Base-by-base conservation (phyloP, 2,113 vertebrate species). In the Falcunculus frontatus region DNA sequence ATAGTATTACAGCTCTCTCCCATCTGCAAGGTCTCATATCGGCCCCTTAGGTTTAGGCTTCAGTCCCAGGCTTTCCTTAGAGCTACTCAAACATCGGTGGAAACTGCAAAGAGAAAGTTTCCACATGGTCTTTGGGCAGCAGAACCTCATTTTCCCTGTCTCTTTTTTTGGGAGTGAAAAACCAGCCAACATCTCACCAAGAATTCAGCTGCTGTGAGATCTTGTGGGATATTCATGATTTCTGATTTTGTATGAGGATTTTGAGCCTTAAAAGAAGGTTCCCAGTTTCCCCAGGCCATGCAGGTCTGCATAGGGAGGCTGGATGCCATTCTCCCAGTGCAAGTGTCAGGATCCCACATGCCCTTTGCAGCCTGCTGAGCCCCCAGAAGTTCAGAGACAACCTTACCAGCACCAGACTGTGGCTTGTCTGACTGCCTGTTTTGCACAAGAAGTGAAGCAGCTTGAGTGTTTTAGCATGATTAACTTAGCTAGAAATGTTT, bases 381-480 rank as follows among this genome's bases (percentile, higher is more conserved):
- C 42, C 59, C 19, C 33, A 69, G 63, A 47, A 75, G 9, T 26
- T 52, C 3, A 11, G 42, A 70, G 42, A 44, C 63, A 80, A 42
- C 50, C 70, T 73, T 57, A 47, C 15, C 35, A 67, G 44, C 37
- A 53, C 39, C n/a, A 64, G 67, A 39, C 39, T 52, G 50, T 63
- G 59, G 33, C 33, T 93, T 65, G 42, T 72, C 57, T 85, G 81
- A 11, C 57, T 85, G 68, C 52, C 52, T 57, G 57, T 53, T 82
- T 17, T 69, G 33, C 35, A 67, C 39, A 67, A 87, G 42, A 65
- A 73, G 21, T 55, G 68, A 88, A 94, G 84, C 85, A 93, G 59
- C 47, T 88, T 78, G 85, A 92, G 44, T 63, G n/a, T 86, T 96
- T 94, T 88, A 95, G 78, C 56, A 83, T 73, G 33, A 91, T 90